phyloP scores from a whole-genome alignment of 2,113 vertebrate genomes.

The Cynocephalus volans region DNA sequence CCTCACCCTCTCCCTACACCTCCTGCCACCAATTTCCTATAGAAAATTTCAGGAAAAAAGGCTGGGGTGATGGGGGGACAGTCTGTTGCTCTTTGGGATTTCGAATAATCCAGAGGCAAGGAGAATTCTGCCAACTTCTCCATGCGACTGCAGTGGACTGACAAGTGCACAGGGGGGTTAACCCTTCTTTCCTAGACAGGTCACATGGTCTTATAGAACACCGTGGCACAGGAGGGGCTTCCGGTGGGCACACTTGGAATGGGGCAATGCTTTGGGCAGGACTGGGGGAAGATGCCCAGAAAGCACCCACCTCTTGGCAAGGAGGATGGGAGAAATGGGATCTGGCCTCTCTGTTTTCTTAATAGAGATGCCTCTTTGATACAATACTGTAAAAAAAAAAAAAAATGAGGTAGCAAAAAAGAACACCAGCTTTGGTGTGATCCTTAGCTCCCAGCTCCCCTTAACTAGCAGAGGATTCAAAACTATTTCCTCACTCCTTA shows the following conservation, averaged over 20 bases:
- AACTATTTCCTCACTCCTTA: background rate
- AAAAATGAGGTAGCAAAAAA: background rate
- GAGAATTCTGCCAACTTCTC: background rate
- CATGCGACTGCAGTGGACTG: background rate
- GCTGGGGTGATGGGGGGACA: background rate
- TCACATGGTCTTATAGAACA: background rate
- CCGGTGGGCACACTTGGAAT: rapidly evolving
- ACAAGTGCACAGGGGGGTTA: background rate
- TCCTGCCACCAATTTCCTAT: background rate
- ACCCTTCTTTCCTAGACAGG: background rate
- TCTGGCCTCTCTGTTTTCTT: background rate
- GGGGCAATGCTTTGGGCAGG: background rate
- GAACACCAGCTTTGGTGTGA: background rate
- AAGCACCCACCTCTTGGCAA: rapidly evolving
- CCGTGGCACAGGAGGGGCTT: background rate
- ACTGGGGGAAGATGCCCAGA: rapidly evolving
- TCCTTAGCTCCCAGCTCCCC: background rate
- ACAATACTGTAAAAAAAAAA: background rate
- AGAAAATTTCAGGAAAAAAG: background rate
- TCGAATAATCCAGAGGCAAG: background rate
- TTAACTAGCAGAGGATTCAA: background rate
- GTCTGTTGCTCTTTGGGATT: background rate
- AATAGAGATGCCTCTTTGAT: background rate
- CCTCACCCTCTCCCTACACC: background rate
- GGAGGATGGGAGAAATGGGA: background rate